Percentiles rank a stretch among this genome's conserved stretches.
These are phyloP conservation scores for Thyatira batis DNA, from an alignment of 2,888 invertebrate genomes.

Conservation along the genomic window DNA sequence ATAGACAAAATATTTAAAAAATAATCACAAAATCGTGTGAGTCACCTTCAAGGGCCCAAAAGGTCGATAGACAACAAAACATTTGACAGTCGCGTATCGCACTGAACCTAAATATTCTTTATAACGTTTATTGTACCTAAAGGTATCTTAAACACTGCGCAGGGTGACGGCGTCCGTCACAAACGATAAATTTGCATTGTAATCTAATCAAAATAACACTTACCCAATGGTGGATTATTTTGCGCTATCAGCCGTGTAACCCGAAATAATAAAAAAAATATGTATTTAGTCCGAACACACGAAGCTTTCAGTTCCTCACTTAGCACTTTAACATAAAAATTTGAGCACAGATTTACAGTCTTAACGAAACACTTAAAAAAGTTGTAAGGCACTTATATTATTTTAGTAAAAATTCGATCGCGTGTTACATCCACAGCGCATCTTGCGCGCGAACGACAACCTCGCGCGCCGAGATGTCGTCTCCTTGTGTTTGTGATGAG, in stretches of 20 bases:
- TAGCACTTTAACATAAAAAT: constrained; percentile 54
- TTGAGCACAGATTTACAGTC: constrained; percentile 69
- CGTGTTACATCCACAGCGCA: constrained; percentile 46
- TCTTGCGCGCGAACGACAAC: constrained; percentile 72
- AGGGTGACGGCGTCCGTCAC: constrained; percentile 47
- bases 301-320: constrained; percentile 68
- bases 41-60: constrained; percentile 37
- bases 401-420: constrained; percentile 48
- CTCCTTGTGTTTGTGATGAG: constrained; percentile 78
- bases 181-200: constrained; percentile 75
- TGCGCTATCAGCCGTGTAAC: constrained; percentile 67
- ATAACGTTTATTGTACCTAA: constrained; percentile 18
- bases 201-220: constrained; percentile 79
- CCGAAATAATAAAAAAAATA: constrained; percentile 50
- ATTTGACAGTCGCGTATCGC: constrained; percentile 47
- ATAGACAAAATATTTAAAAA: too few relatives aligned
- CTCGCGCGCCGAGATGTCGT: constrained; percentile 78
- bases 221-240: constrained; percentile 81
- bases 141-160: constrained; percentile 48
- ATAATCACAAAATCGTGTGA: constrained; percentile 18
- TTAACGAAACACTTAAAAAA: constrained; percentile 51
- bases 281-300: constrained; percentile 65
- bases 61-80: constrained; percentile 50
- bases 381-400: constrained; percentile 56
- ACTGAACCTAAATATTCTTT: constrained; percentile 48